Conservation (phyloP, 2,797 vertebrate species). For the Hippoglossus hippoglossus region DNA sequence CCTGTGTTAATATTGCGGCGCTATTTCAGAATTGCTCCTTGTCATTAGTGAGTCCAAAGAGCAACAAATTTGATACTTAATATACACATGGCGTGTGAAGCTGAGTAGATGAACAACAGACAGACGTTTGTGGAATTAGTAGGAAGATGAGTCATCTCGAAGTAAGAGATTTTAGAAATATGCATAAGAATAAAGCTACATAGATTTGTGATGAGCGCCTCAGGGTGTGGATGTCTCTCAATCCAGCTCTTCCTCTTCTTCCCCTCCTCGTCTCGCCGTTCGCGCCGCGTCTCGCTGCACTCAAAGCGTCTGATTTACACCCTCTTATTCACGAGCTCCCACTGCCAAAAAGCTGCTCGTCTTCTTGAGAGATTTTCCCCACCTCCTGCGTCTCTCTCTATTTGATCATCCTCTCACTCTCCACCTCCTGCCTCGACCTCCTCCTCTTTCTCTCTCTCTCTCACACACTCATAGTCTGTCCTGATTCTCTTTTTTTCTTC, state of each 20-base stretch:
- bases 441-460: constrained; percentile 17
- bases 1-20: too few species aligned
- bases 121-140: too few species aligned
- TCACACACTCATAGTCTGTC: constrained; percentile 30
- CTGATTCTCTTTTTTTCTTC: constrained; percentile 27
- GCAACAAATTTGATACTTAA: too few species aligned
- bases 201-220: constrained; percentile 13
- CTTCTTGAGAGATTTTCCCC: constrained; percentile 62
- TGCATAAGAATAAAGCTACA: background rate
- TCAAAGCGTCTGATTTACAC: constrained; percentile 67
- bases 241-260: constrained; percentile 1
- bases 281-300: constrained; percentile 15
- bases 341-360: constrained; percentile 64
- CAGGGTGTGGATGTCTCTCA: background rate
- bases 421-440: constrained; percentile 48
- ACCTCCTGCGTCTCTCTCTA: constrained; percentile 46
- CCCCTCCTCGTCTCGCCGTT: background rate
- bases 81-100: too few species aligned
- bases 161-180: too few species aligned
- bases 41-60: too few species aligned
- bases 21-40: too few species aligned
- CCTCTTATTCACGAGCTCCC: constrained; percentile 57
- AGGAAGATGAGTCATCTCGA: too few species aligned
- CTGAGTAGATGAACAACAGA: too few species aligned
- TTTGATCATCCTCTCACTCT: constrained; percentile 47